Base-by-base conservation (phyloP, 2,113 vertebrate species). In the Siphamia tubifer region DNA sequence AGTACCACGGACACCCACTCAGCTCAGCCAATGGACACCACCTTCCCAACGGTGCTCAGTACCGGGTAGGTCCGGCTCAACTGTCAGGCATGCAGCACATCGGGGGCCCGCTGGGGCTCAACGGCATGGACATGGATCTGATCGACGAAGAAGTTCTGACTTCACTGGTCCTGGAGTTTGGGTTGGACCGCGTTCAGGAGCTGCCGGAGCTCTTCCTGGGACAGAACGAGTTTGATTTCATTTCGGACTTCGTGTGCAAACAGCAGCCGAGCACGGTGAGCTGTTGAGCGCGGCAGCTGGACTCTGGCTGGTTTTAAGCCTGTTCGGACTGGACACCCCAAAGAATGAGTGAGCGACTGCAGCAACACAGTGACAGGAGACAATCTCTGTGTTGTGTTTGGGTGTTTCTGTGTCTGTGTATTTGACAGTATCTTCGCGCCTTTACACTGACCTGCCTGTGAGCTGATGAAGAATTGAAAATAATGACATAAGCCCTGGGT, bases 151-250 rank as follows among this genome's bases (percentile, higher is more conserved):
- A 99, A 68, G 95, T 96, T 51, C 94, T 99, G 90, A 98, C 94
- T 0, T 95, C 95, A 4, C 91, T 99, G 69, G 96, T 95, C 63
- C 83, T 97, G 47, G 97, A 99, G 89, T 88, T 99, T 19, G 97
- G 96, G 0, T 86, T 99, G 91, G 96, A 99, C 84, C 93, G 96
- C 7, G 92, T 98, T 86, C 95, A 96, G 79, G 96, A 99, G 90
- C 92, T 99, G 61, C 97, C 97, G 0, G 96, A 98, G 90, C 95
- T 99, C 53, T 98, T 95, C 79, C 87, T 99, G 79, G 96, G 96
- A 90, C 97, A 99, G 89, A 98, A 98, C 23, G 97, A 99, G 88
- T 97, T 99, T 30, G 96, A 98, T 89, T 97, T 97, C 86, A 91
- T 98, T 74, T 94, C 95, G 27, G 97, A 99, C 94, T 96, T 98